Conservation (phyloP, 2,797 vertebrate genomes). For the Manis pentadactyla region DNA sequence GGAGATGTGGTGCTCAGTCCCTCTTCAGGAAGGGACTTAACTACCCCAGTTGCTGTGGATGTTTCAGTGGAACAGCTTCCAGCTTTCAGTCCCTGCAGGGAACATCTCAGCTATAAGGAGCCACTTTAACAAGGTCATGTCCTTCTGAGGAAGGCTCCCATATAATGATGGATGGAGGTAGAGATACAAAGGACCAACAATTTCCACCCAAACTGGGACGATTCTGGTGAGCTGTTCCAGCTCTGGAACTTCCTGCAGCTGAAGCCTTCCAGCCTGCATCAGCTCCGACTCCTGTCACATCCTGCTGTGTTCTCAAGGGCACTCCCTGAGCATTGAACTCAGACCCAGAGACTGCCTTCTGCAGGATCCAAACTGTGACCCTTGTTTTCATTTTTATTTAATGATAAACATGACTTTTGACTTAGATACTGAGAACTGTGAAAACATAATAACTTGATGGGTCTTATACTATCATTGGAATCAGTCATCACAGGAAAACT, state of each 20-base stretch:
- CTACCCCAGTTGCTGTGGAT: background rate
- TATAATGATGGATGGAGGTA: background rate
- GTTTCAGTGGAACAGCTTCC: background rate
- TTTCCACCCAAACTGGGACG: background rate
- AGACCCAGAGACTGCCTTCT: background rate
- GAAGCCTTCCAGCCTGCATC: background rate
- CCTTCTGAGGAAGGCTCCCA: background rate
- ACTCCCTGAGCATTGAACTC: background rate
- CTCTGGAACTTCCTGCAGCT: background rate
- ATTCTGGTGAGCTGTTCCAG: background rate
- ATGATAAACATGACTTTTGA: background rate
- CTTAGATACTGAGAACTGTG: background rate
- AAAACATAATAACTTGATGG: background rate
- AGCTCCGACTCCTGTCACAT: background rate
- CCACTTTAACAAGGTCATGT: background rate
- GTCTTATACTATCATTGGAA: background rate
- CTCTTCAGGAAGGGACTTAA: background rate
- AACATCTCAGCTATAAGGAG: background rate
- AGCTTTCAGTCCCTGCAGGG: background rate
- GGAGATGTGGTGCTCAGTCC: background rate
- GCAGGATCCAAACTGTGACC: background rate
- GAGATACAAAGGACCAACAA: background rate
- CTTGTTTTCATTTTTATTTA: background rate
- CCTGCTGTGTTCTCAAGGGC: background rate
- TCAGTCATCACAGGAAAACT: background rate